Conservation (phyloP, 2,113 vertebrate species). For the rabbit (Oryctolagus cuniculus) region mOryCun1.1 NC_091444.1:63657001-63657500, state of each 20-base stretch:
- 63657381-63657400: not conserved
- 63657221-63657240: constrained; percentile 3
- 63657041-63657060: not conserved
- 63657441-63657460: not conserved
- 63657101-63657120: not conserved
- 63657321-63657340: not conserved
- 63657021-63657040: not conserved
- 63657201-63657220: not conserved
- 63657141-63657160: constrained; percentile 5
- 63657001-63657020: not conserved
- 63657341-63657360: not conserved
- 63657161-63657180: not conserved
- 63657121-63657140: not conserved
- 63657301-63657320: not conserved
- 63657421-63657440: not conserved
- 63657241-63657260: not conserved
- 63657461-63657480: not conserved
- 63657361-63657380: not conserved
- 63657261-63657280: not conserved
- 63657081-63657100: not conserved
- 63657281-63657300: not conserved
- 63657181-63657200: not conserved
- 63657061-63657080: not conserved
- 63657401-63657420: not conserved
- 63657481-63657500: not conserved